Evolutionary conservation across 2,888 invertebrate species (phyloP), one percentile per base, ranked within the genome.

Genomic region (Autographa pulchrina): DNA sequence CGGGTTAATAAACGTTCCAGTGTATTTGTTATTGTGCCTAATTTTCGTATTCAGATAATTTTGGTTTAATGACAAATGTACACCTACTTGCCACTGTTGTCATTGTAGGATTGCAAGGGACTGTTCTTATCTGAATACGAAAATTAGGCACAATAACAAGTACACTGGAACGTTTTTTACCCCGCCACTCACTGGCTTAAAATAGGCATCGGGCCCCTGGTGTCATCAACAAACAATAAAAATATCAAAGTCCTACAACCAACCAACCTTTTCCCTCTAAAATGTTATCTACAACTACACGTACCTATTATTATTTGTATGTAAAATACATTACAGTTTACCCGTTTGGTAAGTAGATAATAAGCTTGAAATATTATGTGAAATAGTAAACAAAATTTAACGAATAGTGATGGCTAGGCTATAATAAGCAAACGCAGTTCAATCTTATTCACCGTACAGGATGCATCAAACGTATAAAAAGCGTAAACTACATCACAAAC

Each of bases 391-490:
- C 48, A n/a, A 48, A 48, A 43, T 16, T 16, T 4, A 14, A 43
- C 16, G 5, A 43, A 16, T 16, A 43, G 43, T 16, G 43, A 14
- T 3, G 14, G 1, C 0, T 13, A 43, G 3, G 13, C 43, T 43
- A 43, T 16, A 43, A 43, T 43, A n/a, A n/a, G 2, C 8, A 6
- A 48, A 48, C n/a, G 14, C n/a, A 48, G n/a, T 16, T 48, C 5
- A 48, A 48, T 48, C 48, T 67, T 65, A 77, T 20, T 77, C 77
- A 72, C 35, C 16, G 18, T 31, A 41, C 54, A 69, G 41, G 59
- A 75, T 69, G 14, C 48, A 66, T 35, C 54, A 58, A 68, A 68
- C 48, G 56, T 48, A n/a, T 58, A 61, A 60, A 69, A 63, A 78
- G 69, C 60, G 35, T 58, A 58, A 76, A 73, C 25, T 56, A 58